A percentile compares a stretch with the other conserved stretches of the same genome.
phyloP scores from a whole-genome alignment of 2,888 invertebrate species.

The Agonopterix arenella region DNA sequence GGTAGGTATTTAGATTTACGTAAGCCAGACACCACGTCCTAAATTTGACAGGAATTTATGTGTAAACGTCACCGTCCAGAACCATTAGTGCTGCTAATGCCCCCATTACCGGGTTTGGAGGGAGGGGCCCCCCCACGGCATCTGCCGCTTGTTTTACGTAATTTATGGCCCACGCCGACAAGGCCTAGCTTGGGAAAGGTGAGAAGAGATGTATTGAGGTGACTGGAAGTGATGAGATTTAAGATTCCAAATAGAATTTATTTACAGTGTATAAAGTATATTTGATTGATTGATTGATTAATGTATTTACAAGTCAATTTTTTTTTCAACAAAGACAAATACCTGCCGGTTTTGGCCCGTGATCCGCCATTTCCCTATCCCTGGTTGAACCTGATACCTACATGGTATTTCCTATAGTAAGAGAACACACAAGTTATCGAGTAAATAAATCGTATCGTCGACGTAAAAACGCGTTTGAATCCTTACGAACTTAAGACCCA shows the following conservation, averaged over 20 bases:
- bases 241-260: no score
- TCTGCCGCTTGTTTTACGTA: conserved; percentile 76
- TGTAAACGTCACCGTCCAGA: conserved; percentile 64
- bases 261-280: no score
- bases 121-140: conserved; percentile 45
- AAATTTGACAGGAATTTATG: conserved; percentile 73
- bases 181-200: conserved; percentile 48
- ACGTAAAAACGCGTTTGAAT: background rate
- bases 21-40: conserved; percentile 25
- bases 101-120: conserved; percentile 60
- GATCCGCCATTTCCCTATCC: no score
- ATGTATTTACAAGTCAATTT: no score
- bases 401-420: no score
- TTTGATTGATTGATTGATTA: no score
- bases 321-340: no score
- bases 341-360: no score
- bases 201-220: conserved; percentile 15
- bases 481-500: background rate
- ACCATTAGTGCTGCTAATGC: conserved; percentile 74
- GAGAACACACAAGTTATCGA: no score
- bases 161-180: conserved; percentile 65
- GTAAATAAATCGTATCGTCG: no score
- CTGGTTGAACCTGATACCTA: no score
- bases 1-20: background rate
- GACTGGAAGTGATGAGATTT: background rate